Percentiles rank a stretch among this genome's conserved stretches.
phyloP scores from a whole-genome alignment of 1,140 invertebrate species.

The Bactericera cockerelli region DNA sequence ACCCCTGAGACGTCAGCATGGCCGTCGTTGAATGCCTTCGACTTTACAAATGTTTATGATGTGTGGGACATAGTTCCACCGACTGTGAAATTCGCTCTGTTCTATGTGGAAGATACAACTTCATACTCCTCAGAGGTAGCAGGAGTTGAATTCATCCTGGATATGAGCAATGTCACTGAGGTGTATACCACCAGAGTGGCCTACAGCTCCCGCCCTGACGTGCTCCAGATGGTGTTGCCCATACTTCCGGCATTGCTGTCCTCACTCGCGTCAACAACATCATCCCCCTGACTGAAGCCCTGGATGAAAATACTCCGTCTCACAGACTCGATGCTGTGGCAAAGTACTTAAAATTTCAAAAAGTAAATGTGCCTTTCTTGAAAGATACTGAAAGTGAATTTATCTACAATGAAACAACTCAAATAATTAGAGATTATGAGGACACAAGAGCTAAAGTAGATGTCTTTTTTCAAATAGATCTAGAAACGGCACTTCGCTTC shows the following conservation, averaged over 20 bases:
- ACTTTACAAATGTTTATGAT: slow-evolving; percentile 29
- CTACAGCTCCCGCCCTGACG: not conserved
- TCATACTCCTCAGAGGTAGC: not conserved
- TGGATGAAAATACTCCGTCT: no score
- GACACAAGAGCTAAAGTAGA: slow-evolving; percentile 33
- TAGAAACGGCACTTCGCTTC: slow-evolving; percentile 67
- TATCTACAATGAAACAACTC: slow-evolving; percentile 12
- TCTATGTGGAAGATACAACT: slow-evolving; percentile 35
- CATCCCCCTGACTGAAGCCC: not conserved
- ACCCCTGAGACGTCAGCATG: slow-evolving; percentile 31
- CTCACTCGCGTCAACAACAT: not conserved
- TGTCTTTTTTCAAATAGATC: slow-evolving; percentile 60
- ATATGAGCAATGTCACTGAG: not conserved
- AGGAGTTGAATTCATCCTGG: not conserved
- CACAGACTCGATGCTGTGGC: slow-evolving; percentile 24
- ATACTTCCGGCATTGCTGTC: not conserved
- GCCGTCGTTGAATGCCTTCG: slow-evolving; percentile 43
- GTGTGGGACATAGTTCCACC: slow-evolving; percentile 32
- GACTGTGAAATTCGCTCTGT: slow-evolving; percentile 32
- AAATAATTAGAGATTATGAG: slow-evolving; percentile 5
- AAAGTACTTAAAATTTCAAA: slow-evolving; percentile 32
- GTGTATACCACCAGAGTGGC: not conserved
- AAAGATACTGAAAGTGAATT: not conserved
- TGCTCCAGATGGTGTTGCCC: not conserved
- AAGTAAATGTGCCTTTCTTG: slow-evolving; percentile 23